Conservation (phyloP, 2,888 invertebrate species). For the Lapara coniferarum region DNA sequence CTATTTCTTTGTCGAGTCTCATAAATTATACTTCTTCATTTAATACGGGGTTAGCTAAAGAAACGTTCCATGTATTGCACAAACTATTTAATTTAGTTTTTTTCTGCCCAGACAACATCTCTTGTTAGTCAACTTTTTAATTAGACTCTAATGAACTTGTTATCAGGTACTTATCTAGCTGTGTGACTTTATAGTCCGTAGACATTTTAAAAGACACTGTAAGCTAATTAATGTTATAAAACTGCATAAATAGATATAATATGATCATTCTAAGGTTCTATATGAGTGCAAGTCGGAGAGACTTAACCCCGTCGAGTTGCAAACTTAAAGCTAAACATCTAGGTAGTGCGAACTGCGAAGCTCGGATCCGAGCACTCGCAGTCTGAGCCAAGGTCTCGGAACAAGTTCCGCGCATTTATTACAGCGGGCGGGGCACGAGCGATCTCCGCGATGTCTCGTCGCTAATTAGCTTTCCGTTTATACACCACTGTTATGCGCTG, state of each 20-base stretch:
- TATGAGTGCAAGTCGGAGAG: neutral
- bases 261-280: neutral
- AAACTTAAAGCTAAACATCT: neutral
- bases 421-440: neutral
- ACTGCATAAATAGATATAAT: neutral
- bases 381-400: neutral
- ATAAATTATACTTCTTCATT: too few species aligned
- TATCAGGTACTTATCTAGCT: too few species aligned
- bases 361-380: neutral
- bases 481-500: slow-evolving; percentile 17
- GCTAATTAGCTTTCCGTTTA: slow-evolving; percentile 23
- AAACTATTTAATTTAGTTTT: too few species aligned
- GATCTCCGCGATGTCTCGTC: slow-evolving; percentile 15
- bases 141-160: too few species aligned
- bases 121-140: too few species aligned
- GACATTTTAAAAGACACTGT: neutral
- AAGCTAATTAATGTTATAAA: neutral
- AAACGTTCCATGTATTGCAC: too few species aligned
- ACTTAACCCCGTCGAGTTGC: neutral
- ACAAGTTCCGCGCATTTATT: slow-evolving; percentile 22
- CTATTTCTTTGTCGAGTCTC: too few species aligned
- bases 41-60: too few species aligned
- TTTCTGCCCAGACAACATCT: too few species aligned
- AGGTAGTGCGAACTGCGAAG: neutral
- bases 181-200: too few species aligned